phyloP scores from a whole-genome alignment of 2,797 vertebrate genomes.

The Simalia tracyae region DNA sequence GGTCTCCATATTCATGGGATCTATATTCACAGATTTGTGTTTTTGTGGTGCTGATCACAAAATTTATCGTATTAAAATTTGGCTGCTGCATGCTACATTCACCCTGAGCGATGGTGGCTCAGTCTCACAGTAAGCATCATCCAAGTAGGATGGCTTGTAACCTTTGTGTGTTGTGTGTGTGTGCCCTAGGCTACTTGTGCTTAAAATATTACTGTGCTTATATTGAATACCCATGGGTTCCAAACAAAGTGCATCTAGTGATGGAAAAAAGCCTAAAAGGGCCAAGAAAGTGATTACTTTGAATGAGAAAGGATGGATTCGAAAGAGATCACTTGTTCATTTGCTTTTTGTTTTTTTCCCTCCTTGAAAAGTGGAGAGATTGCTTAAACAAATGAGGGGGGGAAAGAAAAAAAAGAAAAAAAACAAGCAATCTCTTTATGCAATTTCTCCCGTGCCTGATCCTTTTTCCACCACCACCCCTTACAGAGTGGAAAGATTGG shows the following conservation, averaged over 20 bases:
- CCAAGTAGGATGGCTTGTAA: background rate
- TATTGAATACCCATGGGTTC: background rate
- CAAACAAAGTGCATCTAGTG: background rate
- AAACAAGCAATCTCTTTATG: background rate
- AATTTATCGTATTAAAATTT: background rate
- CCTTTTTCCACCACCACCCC: background rate
- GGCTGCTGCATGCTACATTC: background rate
- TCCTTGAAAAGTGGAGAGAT: background rate
- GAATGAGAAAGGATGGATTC: background rate
- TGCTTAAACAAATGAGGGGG: background rate
- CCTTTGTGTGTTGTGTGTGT: background rate
- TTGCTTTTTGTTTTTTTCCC: no score
- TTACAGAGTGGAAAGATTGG: background rate
- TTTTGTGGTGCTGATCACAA: background rate
- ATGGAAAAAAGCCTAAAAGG: background rate
- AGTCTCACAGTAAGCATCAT: background rate
- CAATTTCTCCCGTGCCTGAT: background rate
- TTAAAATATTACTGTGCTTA: background rate
- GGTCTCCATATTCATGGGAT: background rate
- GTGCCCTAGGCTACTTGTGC: background rate
- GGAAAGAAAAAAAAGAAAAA: background rate
- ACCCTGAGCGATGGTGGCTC: background rate
- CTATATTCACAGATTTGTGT: background rate
- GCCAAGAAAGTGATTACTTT: background rate
- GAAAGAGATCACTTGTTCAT: background rate